Conservation (phyloP, 2,888 invertebrate species). For the Cynaeus angustus region DNA sequence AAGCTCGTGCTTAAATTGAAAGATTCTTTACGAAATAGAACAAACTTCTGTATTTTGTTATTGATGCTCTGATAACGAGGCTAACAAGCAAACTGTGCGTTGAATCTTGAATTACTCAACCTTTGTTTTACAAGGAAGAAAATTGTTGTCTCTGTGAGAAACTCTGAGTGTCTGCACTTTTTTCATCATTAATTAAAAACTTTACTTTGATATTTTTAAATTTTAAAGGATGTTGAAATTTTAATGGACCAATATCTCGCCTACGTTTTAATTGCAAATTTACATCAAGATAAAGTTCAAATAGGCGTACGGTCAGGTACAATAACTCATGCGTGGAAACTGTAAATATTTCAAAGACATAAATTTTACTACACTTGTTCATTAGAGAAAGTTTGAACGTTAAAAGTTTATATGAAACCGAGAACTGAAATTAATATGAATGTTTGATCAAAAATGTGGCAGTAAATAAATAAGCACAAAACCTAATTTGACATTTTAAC, state of each 20-base stretch:
- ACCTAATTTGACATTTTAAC: too few species aligned
- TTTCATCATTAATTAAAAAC: slow-evolving; percentile 5
- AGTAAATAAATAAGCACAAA: neutral
- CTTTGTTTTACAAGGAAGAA: slow-evolving; percentile 17
- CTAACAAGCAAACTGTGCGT: slow-evolving; percentile 51
- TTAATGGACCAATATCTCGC: neutral
- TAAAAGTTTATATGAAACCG: neutral
- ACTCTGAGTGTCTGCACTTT: neutral
- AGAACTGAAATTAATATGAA: neutral
- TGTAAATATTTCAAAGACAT: too few species aligned
- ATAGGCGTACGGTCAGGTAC: neutral
- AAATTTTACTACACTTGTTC: neutral
- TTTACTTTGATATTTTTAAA: neutral
- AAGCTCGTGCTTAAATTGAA: slow-evolving; percentile 41
- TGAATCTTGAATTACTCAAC: slow-evolving; percentile 46
- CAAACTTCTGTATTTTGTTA: slow-evolving; percentile 49
- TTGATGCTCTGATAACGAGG: slow-evolving; percentile 48
- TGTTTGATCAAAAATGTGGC: neutral
- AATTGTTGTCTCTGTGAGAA: slow-evolving; percentile 18
- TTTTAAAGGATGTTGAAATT: neutral
- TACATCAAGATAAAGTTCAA: neutral
- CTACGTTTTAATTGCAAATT: slow-evolving; percentile 5
- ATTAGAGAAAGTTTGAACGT: neutral
- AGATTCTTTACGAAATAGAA: slow-evolving; percentile 40
- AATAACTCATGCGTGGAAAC: neutral